Evolutionary conservation across 2,113 vertebrate genomes (phyloP).

Genomic region (Macroglossus sobrinus): DNA sequence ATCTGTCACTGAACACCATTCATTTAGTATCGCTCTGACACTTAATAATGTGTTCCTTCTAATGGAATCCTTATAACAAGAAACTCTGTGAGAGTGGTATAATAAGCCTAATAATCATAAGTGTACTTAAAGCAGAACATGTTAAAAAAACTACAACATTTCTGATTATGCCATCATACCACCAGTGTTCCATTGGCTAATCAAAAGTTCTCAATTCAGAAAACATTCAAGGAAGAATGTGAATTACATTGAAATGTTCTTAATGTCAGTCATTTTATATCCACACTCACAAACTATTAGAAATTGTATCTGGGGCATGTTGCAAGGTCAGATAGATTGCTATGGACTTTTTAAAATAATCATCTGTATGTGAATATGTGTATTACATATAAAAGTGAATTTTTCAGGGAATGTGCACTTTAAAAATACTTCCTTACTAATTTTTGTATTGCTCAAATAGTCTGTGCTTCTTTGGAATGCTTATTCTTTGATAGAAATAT

Average conservation of each 20-base stretch:
- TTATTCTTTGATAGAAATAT: constrained; percentile 46
- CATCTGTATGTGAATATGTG: background rate
- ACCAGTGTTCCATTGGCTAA: background rate
- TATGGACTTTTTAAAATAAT: background rate
- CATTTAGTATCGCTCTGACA: background rate
- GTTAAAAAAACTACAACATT: background rate
- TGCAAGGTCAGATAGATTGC: background rate
- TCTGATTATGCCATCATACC: background rate
- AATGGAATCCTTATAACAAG: background rate
- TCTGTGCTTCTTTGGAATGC: constrained; percentile 14
- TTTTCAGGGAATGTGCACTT: constrained; percentile 33
- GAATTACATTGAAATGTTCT: background rate
- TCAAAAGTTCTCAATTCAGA: background rate
- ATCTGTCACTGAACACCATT: background rate
- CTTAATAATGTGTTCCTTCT: background rate
- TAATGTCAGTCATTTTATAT: background rate
- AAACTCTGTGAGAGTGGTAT: background rate
- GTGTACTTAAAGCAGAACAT: background rate
- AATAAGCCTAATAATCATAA: background rate
- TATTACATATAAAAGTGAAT: background rate
- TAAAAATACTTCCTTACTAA: constrained; percentile 29
- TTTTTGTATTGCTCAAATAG: constrained; percentile 21
- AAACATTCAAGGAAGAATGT: background rate
- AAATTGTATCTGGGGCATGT: background rate
- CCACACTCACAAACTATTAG: background rate